Base-by-base conservation (phyloP, 2,113 vertebrate genomes). In the Astur gentilis region DNA sequence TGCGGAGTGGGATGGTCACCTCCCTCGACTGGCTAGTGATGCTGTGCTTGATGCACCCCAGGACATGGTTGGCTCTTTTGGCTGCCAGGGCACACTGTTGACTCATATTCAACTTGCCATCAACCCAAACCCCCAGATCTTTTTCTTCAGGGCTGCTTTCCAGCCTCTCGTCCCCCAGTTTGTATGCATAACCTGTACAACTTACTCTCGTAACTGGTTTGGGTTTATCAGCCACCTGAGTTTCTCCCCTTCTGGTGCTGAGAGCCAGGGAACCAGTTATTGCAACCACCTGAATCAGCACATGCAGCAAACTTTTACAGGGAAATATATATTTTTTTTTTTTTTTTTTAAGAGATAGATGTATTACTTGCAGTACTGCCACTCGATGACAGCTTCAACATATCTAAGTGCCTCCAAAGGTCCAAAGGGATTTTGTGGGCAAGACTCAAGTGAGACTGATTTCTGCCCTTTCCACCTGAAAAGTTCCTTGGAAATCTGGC, bases 1-100 rank as follows among this genome's bases (percentile, higher is more conserved):
- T 26, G n/a, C 7, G 73, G n/a, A 75, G n/a, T 0, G 0, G 26
- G 42, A 62, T 11, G n/a, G 16, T 58, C 10, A 5, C 21, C 14
- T 80, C 22, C 36, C 57, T 90, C 3, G 0, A 19, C 10, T 0
- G 0, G 15, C n/a, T 69, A 26, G 4, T 0, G 1, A 3, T 50
- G 40, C 25, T 83, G 62, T n/a, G 34, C 32, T 50, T 36, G 61
- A 42, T 9, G 10, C 6, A 0, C 9, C 20, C 8, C 49, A 73
- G 60, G 26, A 38, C 25, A 17, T 0, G 0, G 1, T 5, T 70
- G 49, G 10, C 7, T 15, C 26, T 62, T 57, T 55, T 58, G 31
- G 27, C 34, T 93, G 9, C 27, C 20, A 62, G 31, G n/a, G 3
- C 31, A 17, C 11, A 25, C 7, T 58, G 4, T 32, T 67, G 47